A percentile compares a stretch with the other conserved stretches of the same genome.
Conservation (phyloP, 2,113 vertebrate genomes). For the Macquaria ambigua region DNA sequence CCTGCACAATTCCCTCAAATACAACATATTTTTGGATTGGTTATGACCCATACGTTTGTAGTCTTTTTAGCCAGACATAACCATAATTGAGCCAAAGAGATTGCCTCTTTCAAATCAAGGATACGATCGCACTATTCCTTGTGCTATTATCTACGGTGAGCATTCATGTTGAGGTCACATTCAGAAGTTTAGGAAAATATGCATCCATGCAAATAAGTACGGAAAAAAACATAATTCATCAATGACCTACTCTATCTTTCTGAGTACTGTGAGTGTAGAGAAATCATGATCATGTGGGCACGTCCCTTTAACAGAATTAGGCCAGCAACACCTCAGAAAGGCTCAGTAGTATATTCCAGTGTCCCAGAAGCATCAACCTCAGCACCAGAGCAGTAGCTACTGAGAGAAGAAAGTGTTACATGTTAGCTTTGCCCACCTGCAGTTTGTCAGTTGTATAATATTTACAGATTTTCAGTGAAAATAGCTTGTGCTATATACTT, state of each 20-base stretch:
- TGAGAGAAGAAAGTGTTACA: slow-evolving; percentile 5
- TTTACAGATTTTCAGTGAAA: neutral
- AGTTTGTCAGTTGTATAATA: neutral
- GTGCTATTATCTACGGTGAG: neutral
- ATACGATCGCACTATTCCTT: neutral
- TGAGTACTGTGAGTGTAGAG: slow-evolving; percentile 2
- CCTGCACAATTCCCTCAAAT: neutral
- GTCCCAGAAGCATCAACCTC: slow-evolving; percentile 5
- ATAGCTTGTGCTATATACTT: neutral
- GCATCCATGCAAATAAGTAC: neutral
- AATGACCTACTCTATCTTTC: neutral
- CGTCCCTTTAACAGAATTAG: slow-evolving; percentile 35
- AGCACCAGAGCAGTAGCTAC: neutral
- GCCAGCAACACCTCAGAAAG: slow-evolving; percentile 8
- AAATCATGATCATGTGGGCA: neutral
- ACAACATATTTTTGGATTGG: neutral
- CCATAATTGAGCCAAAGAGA: neutral
- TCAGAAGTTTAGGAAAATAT: neutral
- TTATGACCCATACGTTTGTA: neutral
- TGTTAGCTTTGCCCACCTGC: neutral
- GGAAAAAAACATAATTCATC: neutral
- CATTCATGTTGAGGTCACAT: neutral
- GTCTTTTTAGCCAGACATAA: neutral
- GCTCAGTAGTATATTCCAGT: neutral
- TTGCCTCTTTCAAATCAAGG: neutral